Evolutionary conservation across 2,797 vertebrate genomes (phyloP).

Genomic region (Pangasius larnaudii): DNA sequence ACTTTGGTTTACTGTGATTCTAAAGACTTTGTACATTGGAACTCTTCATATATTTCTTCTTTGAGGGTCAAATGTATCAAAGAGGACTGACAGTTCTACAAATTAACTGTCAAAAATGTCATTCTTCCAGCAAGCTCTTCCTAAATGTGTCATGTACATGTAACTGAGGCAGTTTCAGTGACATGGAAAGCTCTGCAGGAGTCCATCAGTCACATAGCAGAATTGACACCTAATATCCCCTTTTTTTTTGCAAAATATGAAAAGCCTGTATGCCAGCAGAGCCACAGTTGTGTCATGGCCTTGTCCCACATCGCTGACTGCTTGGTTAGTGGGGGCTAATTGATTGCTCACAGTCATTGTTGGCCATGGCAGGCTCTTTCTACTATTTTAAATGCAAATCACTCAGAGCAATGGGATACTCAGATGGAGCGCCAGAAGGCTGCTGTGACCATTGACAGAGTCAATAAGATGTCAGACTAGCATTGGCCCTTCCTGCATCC

Average conservation of each 20-base stretch:
- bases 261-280: conserved; percentile 66
- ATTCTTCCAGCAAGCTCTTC: conserved; percentile 27
- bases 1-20: neutral
- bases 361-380: conserved; percentile 59
- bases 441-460: conserved; percentile 40
- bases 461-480: conserved; percentile 66
- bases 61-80: conserved; percentile 8
- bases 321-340: conserved; percentile 62
- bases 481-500: conserved; percentile 53
- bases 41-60: neutral
- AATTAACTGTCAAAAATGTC: conserved; percentile 1
- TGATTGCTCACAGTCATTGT: conserved; percentile 75
- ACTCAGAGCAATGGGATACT: conserved; percentile 65
- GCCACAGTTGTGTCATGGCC: conserved; percentile 66
- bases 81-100: neutral
- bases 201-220: conserved; percentile 36
- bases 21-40: neutral
- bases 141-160: neutral
- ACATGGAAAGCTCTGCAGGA: conserved; percentile 25
- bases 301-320: conserved; percentile 50
- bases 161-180: neutral
- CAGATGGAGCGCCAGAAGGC: conserved; percentile 59
- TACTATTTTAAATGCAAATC: conserved; percentile 39
- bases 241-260: conserved; percentile 56
- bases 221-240: conserved; percentile 66